Evolutionary conservation across 2,797 vertebrate genomes (phyloP), one percentile per base, ranked within the genome.

Genomic region (Arrhamphus sclerolepis): DNA sequence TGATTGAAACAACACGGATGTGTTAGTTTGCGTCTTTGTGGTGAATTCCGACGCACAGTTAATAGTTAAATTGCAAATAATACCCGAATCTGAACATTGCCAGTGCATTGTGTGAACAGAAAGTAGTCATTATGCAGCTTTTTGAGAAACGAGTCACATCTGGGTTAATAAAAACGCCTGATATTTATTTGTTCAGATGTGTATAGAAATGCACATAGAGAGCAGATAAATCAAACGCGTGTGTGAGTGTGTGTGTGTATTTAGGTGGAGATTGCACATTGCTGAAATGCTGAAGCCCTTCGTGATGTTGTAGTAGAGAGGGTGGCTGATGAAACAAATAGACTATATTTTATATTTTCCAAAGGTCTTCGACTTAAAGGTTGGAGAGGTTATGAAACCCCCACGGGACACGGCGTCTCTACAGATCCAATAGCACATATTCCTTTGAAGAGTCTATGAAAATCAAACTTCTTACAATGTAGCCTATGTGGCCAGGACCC

Each of bases 1-100:
- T 84, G 88, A 83, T 84, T 86, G 80, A 85, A 81, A 85, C 78
- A 88, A 78, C 58, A 66, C 80, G 67, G 76, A 75, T 82, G 60
- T 71, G 67, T 75, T 64, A 59, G 64, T 65, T 47, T 77, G 66
- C 72, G 39, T 28, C 72, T 61, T 65, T 71, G 49, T 44, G 34
- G 28, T 57, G 62, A 70, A 85, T 85, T 75, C 78, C 78, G 75
- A 85, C 73, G 42, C 62, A 75, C 53, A 73, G 24, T 50, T 58
- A 24, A 52, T 26, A 46, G 57, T 52, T 51, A 62, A 55, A 72
- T 18, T 65, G 51, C 34, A 62, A 55, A 66, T 44, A 50, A 42
- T 42, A 24, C 18, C 24, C 14, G 14, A 48, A 44, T 67, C 22
- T 34, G 52, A 67, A 48, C 62, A 44, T 17, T n/a, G 2, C 62